Percentiles rank a stretch among this genome's conserved stretches.
These are phyloP conservation scores for Thera britannica DNA, from an alignment of 2,888 invertebrate genomes.

Conservation along the genomic window DNA sequence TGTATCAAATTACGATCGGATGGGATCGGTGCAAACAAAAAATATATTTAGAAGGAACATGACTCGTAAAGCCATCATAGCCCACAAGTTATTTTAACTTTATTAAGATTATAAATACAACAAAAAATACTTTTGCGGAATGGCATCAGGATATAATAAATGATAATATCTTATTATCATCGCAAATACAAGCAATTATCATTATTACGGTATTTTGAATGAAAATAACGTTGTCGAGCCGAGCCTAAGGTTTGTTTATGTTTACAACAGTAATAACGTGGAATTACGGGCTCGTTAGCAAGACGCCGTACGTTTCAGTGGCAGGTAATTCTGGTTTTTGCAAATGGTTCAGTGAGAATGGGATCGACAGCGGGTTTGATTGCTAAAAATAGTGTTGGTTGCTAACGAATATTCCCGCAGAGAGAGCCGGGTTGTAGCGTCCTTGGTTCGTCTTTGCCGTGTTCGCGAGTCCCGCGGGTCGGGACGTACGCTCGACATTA, in stretches of 20 bases:
- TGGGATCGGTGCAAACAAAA: slow-evolving; percentile 31
- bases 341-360: slow-evolving; percentile 48
- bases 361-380: slow-evolving; percentile 61
- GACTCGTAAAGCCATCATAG: slow-evolving; percentile 6
- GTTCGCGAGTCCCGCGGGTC: slow-evolving; percentile 46
- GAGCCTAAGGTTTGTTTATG: slow-evolving; percentile 40
- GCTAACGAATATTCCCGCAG: background rate
- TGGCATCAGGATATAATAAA: background rate
- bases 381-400: slow-evolving; percentile 77
- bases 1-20: slow-evolving; percentile 66
- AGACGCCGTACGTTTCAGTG: slow-evolving; percentile 46
- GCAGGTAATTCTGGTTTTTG: slow-evolving; percentile 55
- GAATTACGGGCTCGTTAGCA: slow-evolving; percentile 52
- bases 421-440: slow-evolving; percentile 56
- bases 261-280: slow-evolving; percentile 46
- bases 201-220: slow-evolving; percentile 38
- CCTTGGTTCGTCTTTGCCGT: slow-evolving; percentile 69
- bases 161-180: slow-evolving; percentile 1
- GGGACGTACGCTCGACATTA: slow-evolving; percentile 66
- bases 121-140: background rate
- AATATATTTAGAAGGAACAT: slow-evolving; percentile 3
- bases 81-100: background rate
- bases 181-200: slow-evolving; percentile 28
- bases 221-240: slow-evolving; percentile 32
- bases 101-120: background rate